Percentiles rank a stretch among this genome's conserved stretches.
Conservation (phyloP, 2,888 invertebrate species). For the Clanis bilineata region DNA sequence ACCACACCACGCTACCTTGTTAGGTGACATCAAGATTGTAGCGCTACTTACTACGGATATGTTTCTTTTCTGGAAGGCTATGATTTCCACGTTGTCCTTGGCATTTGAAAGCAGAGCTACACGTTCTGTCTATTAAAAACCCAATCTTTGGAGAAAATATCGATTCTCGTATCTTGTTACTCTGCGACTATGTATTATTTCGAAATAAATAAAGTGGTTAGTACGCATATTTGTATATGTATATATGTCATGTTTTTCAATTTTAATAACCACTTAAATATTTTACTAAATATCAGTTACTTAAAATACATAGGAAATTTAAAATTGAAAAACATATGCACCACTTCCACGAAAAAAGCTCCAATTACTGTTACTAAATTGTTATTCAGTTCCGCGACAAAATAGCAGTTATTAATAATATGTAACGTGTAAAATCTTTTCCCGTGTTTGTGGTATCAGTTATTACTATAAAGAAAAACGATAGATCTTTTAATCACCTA, state of each 20-base stretch:
- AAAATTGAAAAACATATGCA: conserved; percentile 57
- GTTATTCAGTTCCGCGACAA: background rate
- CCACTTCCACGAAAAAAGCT: conserved; percentile 49
- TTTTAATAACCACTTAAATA: conserved; percentile 29
- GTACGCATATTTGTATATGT: conserved; percentile 44
- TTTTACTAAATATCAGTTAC: background rate
- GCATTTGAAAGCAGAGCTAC: conserved; percentile 56
- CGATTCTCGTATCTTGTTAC: conserved; percentile 62
- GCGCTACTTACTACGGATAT: conserved; percentile 63
- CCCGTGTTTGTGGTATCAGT: conserved; percentile 50
- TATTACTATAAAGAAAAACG: conserved; percentile 40
- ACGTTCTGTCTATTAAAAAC: conserved; percentile 59
- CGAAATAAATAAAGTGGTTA: conserved; percentile 72
- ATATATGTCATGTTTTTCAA: conserved; percentile 57
- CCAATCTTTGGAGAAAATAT: conserved; percentile 73
- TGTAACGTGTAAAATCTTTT: conserved; percentile 13
- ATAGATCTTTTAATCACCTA: conserved; percentile 70
- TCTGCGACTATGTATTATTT: conserved; percentile 66
- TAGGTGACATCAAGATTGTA: conserved; percentile 63
- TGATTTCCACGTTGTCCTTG: conserved; percentile 50
- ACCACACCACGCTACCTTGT: conserved; percentile 74
- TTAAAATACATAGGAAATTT: conserved; percentile 19
- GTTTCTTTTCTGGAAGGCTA: conserved; percentile 36
- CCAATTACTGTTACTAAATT: background rate
- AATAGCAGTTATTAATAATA: background rate